Evolutionary conservation across 2,797 vertebrate species (phyloP).

Genomic region (Avahi laniger): DNA sequence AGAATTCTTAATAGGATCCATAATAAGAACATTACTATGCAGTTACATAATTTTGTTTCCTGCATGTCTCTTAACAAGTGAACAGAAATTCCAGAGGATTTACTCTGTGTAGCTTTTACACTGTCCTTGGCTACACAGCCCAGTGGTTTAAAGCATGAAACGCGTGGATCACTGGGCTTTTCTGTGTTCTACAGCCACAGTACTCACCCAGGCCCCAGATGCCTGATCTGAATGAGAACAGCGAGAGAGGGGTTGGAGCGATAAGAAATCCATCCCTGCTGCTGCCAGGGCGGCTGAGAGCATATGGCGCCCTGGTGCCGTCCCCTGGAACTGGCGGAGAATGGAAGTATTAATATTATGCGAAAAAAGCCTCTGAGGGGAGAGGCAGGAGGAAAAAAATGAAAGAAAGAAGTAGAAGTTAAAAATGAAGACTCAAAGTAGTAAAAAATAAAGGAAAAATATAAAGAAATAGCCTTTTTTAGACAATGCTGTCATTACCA

Average conservation of each 20-base stretch:
- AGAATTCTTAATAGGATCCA: slow-evolving; percentile 42
- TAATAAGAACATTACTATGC: slow-evolving; percentile 21
- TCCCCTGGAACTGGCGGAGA: not conserved
- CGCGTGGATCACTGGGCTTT: not conserved
- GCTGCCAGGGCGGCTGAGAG: not conserved
- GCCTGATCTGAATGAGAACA: not conserved
- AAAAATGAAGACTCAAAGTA: not conserved
- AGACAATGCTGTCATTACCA: not conserved
- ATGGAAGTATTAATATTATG: not conserved
- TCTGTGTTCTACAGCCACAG: not conserved
- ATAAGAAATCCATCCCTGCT: not conserved
- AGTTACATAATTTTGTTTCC: not conserved
- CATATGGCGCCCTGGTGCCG: accelerated
- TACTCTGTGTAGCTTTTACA: not conserved
- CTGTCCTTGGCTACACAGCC: not conserved
- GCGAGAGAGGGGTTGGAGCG: accelerated
- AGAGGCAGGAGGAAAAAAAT: not conserved
- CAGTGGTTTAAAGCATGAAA: not conserved
- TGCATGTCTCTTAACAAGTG: not conserved
- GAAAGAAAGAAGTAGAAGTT: not conserved
- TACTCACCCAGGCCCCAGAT: not conserved
- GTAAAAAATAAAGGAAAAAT: not conserved
- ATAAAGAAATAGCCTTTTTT: not conserved
- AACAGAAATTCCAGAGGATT: not conserved
- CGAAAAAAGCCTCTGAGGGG: not conserved